Conservation (phyloP, 2,113 vertebrate species). For the Indri indri region DNA sequence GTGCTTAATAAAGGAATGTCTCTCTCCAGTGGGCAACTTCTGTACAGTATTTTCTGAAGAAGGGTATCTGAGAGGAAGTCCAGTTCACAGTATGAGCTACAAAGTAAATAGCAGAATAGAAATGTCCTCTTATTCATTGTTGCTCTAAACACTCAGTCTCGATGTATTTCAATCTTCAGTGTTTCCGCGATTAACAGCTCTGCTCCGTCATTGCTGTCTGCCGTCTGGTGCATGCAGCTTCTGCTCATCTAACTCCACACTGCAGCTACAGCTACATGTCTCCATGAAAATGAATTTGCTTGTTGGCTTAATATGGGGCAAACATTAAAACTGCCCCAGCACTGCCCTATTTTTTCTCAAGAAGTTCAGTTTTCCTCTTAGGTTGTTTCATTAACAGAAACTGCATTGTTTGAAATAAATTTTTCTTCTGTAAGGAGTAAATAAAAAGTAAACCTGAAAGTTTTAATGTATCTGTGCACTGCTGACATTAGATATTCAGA, state of each 20-base stretch:
- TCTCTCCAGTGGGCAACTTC: background rate
- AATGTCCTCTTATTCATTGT: background rate
- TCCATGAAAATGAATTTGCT: background rate
- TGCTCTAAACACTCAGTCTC: background rate
- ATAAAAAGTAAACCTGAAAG: background rate
- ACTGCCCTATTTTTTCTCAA: background rate
- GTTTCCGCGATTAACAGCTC: background rate
- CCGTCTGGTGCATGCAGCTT: slow-evolving; percentile 64
- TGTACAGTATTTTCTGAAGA: background rate
- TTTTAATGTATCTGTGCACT: background rate
- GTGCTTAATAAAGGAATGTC: background rate
- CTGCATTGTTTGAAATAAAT: background rate
- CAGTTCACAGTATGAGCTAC: background rate
- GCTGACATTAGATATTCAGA: background rate
- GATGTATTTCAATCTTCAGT: background rate
- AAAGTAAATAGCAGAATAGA: background rate
- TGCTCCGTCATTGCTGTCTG: background rate
- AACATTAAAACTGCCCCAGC: background rate
- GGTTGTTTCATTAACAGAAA: background rate
- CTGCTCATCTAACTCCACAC: slow-evolving; percentile 6
- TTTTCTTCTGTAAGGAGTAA: background rate
- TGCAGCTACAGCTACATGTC: slow-evolving; percentile 19
- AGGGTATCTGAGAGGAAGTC: background rate
- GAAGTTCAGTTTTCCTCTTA: background rate
- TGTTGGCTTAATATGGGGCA: background rate